Conservation (phyloP, 2,888 invertebrate genomes). For the Heliconius ismenius region DNA sequence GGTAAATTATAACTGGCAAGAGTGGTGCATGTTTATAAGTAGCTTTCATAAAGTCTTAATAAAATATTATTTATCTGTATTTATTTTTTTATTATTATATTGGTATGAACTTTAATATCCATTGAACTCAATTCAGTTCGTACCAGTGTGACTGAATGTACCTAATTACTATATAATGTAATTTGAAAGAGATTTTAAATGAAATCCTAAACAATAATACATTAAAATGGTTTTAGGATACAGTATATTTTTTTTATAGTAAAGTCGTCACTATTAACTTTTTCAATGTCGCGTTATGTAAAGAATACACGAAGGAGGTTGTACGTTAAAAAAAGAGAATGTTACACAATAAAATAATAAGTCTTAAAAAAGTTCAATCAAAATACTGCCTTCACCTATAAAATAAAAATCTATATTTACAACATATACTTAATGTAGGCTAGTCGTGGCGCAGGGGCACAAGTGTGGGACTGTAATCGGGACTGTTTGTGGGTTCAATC, state of each 20-base stretch:
- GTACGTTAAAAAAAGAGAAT: neutral
- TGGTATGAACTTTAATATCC: neutral
- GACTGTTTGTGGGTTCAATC: no score
- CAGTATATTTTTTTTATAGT: no score
- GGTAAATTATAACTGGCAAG: neutral
- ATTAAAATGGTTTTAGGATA: no score
- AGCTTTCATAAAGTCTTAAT: slow-evolving; percentile 10
- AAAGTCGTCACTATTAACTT: neutral
- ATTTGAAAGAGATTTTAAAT: no score
- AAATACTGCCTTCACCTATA: neutral
- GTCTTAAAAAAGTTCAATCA: neutral
- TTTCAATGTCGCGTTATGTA: neutral
- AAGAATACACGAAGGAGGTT: neutral
- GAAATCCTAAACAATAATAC: no score
- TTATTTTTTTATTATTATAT: neutral
- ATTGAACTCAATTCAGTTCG: neutral
- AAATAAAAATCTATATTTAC: no score
- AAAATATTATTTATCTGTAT: neutral
- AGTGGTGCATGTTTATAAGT: neutral
- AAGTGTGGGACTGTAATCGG: no score
- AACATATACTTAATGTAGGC: no score
- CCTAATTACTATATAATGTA: no score
- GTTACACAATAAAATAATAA: no score
- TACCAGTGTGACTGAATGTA: neutral
- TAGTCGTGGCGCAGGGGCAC: no score